Conservation (phyloP, 2,113 vertebrate genomes). For the Cyprinodon tularosa region DNA sequence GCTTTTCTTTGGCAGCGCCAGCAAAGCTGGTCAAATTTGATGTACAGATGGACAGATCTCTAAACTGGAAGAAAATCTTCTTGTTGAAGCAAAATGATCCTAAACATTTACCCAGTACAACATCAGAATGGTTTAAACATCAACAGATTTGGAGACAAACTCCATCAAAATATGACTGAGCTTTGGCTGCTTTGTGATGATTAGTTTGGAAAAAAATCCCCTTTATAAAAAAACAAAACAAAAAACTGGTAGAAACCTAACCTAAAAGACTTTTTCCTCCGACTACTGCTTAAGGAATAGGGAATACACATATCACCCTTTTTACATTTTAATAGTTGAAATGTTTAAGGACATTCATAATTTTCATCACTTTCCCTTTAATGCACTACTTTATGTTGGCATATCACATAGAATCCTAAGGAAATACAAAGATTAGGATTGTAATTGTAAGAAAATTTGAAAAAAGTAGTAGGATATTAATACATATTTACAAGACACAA, state of each 20-base stretch:
- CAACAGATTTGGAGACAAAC: neutral
- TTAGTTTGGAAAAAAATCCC: neutral
- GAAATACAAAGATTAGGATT: neutral
- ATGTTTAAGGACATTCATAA: neutral
- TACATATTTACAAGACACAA: neutral
- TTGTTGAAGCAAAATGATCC: too few species aligned
- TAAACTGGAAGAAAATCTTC: too few species aligned
- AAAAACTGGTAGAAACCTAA: neutral
- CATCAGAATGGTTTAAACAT: neutral
- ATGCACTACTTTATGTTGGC: neutral
- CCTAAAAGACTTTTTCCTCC: neutral
- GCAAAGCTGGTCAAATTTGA: neutral
- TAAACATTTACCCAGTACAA: too few species aligned
- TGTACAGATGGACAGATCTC: neutral
- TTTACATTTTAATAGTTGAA: neutral
- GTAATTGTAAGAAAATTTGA: neutral
- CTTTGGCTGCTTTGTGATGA: too few species aligned
- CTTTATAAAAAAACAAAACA: neutral
- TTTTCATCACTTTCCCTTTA: neutral
- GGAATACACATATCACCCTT: neutral
- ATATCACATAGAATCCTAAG: neutral
- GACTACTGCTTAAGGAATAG: neutral
- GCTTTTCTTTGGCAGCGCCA: neutral
- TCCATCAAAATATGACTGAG: too few species aligned
- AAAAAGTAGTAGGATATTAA: neutral